Conservation (phyloP, 2,113 vertebrate genomes). For the Charadrius vociferus region DNA sequence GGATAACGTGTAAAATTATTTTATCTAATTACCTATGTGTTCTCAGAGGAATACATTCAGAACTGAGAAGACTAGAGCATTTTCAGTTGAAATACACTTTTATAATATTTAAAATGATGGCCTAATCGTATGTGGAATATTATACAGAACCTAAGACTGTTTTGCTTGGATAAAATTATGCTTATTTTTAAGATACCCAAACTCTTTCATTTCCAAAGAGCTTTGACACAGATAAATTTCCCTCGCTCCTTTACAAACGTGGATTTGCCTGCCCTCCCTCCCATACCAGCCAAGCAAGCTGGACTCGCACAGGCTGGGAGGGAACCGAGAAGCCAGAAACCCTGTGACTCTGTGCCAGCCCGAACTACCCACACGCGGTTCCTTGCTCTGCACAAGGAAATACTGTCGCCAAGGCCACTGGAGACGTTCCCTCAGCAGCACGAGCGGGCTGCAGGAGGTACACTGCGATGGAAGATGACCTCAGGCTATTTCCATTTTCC, state of each 20-base stretch:
- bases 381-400: background rate
- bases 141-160: background rate
- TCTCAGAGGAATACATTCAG: background rate
- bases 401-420: background rate
- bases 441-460: no score
- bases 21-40: background rate
- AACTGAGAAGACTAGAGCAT: background rate
- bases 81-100: background rate
- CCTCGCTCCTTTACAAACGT: background rate
- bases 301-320: background rate
- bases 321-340: background rate
- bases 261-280: background rate
- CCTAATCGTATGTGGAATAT: background rate
- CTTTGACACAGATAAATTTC: background rate
- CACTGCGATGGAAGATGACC: fast-evolving
- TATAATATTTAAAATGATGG: background rate
- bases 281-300: background rate
- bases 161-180: background rate
- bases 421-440: background rate
- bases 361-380: background rate
- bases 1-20: background rate
- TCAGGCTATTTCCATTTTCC: fast-evolving
- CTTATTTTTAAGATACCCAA: background rate
- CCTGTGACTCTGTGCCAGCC: background rate
- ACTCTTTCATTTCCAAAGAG: background rate